Evolutionary conservation across 2,888 invertebrate genomes (phyloP).

Genomic region (Terebella lapidaria): DNA sequence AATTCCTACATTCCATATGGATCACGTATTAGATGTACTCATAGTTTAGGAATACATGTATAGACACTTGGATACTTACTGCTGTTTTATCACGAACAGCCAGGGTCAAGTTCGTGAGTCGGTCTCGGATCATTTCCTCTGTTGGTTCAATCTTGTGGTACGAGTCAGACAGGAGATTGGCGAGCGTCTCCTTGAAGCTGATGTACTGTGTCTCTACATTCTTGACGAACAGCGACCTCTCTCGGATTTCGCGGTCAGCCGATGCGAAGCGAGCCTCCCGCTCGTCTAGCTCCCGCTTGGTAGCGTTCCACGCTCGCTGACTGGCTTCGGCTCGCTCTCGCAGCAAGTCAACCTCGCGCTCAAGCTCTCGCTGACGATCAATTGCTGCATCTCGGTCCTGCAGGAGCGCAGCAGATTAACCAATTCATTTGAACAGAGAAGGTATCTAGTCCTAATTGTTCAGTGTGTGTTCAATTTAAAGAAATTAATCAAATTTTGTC

Average conservation of each 20-base stretch:
- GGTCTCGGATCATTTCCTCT: slow-evolving; percentile 42
- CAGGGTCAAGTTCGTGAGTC: slow-evolving; percentile 29
- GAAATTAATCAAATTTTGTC: no score
- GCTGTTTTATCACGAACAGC: slow-evolving; percentile 33
- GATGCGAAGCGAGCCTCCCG: slow-evolving; percentile 13
- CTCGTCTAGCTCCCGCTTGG: slow-evolving; percentile 26
- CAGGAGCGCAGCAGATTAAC: no score
- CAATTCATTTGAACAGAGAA: neutral
- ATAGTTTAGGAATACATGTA: neutral
- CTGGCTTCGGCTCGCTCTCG: slow-evolving; percentile 27
- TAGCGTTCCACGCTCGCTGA: slow-evolving; percentile 26
- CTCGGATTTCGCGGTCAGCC: slow-evolving; percentile 1
- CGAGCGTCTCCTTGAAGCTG: slow-evolving; percentile 43
- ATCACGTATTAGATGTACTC: neutral
- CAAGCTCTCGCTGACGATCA: slow-evolving; percentile 32
- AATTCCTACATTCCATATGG: no score
- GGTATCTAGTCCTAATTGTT: neutral
- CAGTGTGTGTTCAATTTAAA: no score
- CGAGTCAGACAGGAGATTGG: slow-evolving; percentile 35
- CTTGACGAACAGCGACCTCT: neutral
- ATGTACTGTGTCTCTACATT: slow-evolving; percentile 25
- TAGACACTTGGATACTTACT: slow-evolving; percentile 28
- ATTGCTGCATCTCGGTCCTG: slow-evolving; percentile 27
- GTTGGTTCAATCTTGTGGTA: slow-evolving; percentile 30
- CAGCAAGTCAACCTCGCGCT: slow-evolving; percentile 34